Evolutionary conservation across 2,888 invertebrate species (phyloP).

Genomic region (Drosophila demipolita): DNA sequence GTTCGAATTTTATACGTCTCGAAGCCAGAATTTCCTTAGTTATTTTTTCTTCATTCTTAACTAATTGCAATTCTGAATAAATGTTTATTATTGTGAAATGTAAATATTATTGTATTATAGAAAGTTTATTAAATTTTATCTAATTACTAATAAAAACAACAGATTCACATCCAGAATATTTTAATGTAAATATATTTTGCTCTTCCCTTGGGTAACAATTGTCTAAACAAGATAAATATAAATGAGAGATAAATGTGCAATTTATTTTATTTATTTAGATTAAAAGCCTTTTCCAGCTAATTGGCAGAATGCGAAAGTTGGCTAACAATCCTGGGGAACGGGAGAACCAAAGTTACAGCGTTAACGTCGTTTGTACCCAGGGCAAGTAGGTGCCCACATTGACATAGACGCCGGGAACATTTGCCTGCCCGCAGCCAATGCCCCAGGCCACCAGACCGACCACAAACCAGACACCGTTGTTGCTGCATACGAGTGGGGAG

Average conservation of each 20-base stretch:
- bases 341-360: slow-evolving; percentile 32
- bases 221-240: background rate
- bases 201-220: background rate
- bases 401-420: slow-evolving; percentile 92
- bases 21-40: background rate
- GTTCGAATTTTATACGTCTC: background rate
- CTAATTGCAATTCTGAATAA: background rate
- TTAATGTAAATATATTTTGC: background rate
- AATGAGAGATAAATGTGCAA: background rate
- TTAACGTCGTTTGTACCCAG: slow-evolving; percentile 87
- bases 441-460: slow-evolving; percentile 87
- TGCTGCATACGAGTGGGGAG: slow-evolving; percentile 83
- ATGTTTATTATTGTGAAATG: background rate
- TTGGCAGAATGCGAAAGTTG: background rate
- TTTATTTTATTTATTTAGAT: background rate
- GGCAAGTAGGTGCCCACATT: slow-evolving; percentile 89
- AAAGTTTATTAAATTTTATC: background rate
- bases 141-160: background rate
- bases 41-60: background rate
- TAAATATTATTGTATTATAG: background rate
- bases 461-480: slow-evolving; percentile 83
- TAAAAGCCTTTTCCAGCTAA: background rate
- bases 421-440: slow-evolving; percentile 87
- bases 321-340: background rate
- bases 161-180: background rate